Percentiles rank a stretch among this genome's conserved stretches.
phyloP scores from a whole-genome alignment of 2,888 invertebrate genomes.

The Spisula subtruncata region DNA sequence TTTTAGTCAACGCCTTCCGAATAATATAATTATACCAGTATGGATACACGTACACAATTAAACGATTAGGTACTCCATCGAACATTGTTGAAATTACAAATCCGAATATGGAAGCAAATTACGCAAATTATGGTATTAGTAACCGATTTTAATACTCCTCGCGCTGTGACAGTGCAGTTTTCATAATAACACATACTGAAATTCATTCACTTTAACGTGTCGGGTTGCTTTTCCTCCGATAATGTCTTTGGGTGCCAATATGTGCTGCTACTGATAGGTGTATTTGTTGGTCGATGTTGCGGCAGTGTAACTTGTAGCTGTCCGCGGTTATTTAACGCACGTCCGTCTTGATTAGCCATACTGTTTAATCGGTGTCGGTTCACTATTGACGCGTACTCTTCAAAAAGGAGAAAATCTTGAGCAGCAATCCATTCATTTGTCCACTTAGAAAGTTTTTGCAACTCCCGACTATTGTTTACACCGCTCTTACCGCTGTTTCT shows the following conservation, averaged over 20 bases:
- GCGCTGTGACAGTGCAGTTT: too few relatives aligned
- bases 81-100: too few relatives aligned
- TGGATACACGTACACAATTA: too few relatives aligned
- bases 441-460: neutral
- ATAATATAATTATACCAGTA: too few relatives aligned
- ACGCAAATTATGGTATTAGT: too few relatives aligned
- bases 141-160: too few relatives aligned
- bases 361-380: neutral
- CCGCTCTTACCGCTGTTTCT: neutral
- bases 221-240: neutral
- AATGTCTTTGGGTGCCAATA: neutral
- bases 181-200: too few relatives aligned
- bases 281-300: neutral
- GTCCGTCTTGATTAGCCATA: neutral
- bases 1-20: too few relatives aligned
- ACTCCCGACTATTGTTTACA: neutral
- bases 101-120: too few relatives aligned
- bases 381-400: neutral
- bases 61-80: too few relatives aligned
- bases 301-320: neutral
- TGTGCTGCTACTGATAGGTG: neutral
- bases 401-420: neutral
- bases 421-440: slow-evolving; percentile 6
- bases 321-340: neutral
- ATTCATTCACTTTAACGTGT: neutral